phyloP scores from a whole-genome alignment of 2,797 vertebrate species.

The Melanogrammus aeglefinus region DNA sequence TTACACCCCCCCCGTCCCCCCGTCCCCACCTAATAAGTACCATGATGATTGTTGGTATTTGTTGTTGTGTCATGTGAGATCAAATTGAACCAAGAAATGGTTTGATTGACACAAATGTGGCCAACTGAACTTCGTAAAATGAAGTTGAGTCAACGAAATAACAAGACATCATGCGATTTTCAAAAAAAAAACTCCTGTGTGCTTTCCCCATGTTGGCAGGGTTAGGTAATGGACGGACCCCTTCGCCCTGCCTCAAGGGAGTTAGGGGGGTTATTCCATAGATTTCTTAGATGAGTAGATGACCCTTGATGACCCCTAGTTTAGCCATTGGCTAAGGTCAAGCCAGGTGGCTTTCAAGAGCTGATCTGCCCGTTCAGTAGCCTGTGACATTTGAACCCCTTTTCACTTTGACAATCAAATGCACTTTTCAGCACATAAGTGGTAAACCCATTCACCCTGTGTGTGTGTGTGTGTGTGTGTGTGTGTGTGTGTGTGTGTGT shows the following conservation, averaged over 20 bases:
- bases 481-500: conserved; percentile 17
- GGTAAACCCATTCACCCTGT: conserved; percentile 24
- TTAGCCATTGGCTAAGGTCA: conserved; percentile 63
- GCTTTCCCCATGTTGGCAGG: conserved; percentile 33
- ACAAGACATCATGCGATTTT: too few species aligned
- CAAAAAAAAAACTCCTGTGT: conserved; percentile 7
- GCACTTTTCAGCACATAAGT: conserved; percentile 43
- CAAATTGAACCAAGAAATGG: neutral
- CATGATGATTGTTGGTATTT: neutral
- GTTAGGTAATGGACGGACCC: conserved; percentile 57
- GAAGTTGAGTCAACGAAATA: neutral
- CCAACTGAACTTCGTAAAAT: neutral
- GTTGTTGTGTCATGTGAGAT: conserved; percentile 1
- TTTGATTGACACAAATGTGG: neutral
- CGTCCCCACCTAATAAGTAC: neutral
- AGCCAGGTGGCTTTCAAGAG: conserved; percentile 62
- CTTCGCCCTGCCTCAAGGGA: conserved; percentile 48
- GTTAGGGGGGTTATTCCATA: conserved; percentile 35
- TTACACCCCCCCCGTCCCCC: neutral
- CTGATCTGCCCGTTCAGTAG: conserved; percentile 39
- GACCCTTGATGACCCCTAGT: conserved; percentile 63
- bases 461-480: conserved; percentile 12
- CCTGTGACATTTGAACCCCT: conserved; percentile 61
- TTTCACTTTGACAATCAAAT: conserved; percentile 42
- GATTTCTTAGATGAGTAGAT: conserved; percentile 58